Evolutionary conservation across 2,888 invertebrate genomes (phyloP), one percentile per base, ranked within the genome.

Genomic region (Nomada ferruginata): DNA sequence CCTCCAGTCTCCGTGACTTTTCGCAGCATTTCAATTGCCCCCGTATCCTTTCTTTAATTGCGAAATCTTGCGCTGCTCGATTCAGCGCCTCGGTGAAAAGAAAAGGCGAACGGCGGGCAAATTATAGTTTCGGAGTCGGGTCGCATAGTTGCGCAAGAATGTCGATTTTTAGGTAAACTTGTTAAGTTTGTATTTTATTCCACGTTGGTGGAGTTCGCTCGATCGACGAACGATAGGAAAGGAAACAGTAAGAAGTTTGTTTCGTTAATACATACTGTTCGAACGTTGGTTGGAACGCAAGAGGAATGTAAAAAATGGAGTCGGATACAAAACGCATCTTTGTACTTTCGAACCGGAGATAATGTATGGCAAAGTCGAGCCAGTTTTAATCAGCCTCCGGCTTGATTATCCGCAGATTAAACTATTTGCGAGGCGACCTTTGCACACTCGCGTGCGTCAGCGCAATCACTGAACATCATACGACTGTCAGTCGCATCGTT

Each of bases 391-490:
- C 66, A 64, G 68, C 29, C 68, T 50, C 57, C 61, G 2, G 69
- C 55, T 71, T 53, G 84, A 85, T 85, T 78, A 69, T 36, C 42
- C 64, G n/a, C 55, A 59, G 85, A 85, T 85, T 80, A 76, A 85
- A 85, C 86, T 83, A 86, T 86, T 85, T 85, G 76, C 82, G 79
- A 85, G 77, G 65, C 77, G 82, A 85, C 82, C 84, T 85, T 78
- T 82, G 85, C 68, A 72, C 85, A 68, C 26, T 69, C 59, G 83
- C 74, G 73, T 84, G 82, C 85, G 84, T 84, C 83, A 76, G 71
- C 29, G 60, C 63, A 68, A 81, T 73, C 76, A 78, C 53, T 23
- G n/a, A 63, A 65, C 64, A 75, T 65, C 53, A 20, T 63, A 44
- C 47, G 23, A 13, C 47, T 0, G 57, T 42, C 44, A 0, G 36